Evolutionary conservation across 2,797 vertebrate genomes (phyloP), one percentile per base, ranked within the genome.

Genomic region (Channa striata): DNA sequence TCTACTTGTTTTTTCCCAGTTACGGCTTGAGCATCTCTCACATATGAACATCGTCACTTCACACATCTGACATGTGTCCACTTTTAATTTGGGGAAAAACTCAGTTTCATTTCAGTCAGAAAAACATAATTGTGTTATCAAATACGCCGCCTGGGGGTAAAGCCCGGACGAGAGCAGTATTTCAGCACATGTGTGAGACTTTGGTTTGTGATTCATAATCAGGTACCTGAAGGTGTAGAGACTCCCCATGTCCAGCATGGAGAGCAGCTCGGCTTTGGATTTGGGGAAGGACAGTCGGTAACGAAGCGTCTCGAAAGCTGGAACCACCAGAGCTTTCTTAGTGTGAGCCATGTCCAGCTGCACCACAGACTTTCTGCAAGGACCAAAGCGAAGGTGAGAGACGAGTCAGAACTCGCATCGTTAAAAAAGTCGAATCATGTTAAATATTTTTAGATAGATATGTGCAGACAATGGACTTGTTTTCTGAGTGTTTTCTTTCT

Each of bases 231-330:
- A 99, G 11, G 98, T 99, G 91, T 98, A 99, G 72, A 99, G 95
- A 0, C 97, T 99, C 33, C 98, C 98, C 97, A 99, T 99, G 91
- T 99, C 98, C 82, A 99, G 83, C 96, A 98, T 97, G 14, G 98
- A 97, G 23, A 99, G 94, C 62, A 99, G 90, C 92, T 99, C 98
- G 0, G 98, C 98, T 86, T 99, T 99, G n/a, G 98, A 99, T 84
- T 99, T 99, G 16, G 98, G 98, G 89, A 96, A 99, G 10, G 98
- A 98, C n/a, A 99, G 95, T 23, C 98, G 95, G 74, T 99, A 99
- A 1, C 98, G 94, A 16, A 99, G 92, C 0, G 97, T 99, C 93
- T 99, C 98, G 50, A 99, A 99, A 0, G 98, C 98, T 0, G 98
- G 98, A 68, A 99, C 96, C 8, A 99, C 98, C 75, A 99, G 92